These are phyloP conservation scores for Gambusia affinis DNA, from an alignment of 2,113 vertebrate species.

Conservation along the genomic window DNA sequence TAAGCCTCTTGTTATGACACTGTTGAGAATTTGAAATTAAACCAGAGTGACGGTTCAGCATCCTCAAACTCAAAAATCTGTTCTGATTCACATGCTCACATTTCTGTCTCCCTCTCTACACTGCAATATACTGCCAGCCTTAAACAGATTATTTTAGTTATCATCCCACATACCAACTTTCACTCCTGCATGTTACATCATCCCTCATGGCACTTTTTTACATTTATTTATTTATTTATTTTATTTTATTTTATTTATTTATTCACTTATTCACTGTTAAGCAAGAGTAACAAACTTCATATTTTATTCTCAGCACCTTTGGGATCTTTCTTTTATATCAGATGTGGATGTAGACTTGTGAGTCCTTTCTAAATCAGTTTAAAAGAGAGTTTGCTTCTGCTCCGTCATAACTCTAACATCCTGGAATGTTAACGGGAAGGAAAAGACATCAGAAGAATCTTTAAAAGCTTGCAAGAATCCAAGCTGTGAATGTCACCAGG, in stretches of 20 bases:
- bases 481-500: slow-evolving; percentile 54
- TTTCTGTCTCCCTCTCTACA: slow-evolving; percentile 28
- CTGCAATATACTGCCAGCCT: slow-evolving; percentile 50
- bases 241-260: not conserved
- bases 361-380: slow-evolving; percentile 9
- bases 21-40: not conserved
- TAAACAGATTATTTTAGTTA: slow-evolving; percentile 61
- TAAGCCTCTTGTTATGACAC: not conserved
- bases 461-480: slow-evolving; percentile 35
- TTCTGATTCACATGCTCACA: slow-evolving; percentile 20
- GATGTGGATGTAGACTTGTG: not conserved
- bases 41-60: not conserved
- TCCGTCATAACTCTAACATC: not conserved
- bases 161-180: slow-evolving; percentile 64
- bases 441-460: slow-evolving; percentile 4
- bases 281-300: slow-evolving; percentile 22
- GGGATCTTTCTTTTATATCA: slow-evolving; percentile 10
- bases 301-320: slow-evolving; percentile 6
- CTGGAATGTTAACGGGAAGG: slow-evolving; percentile 11
- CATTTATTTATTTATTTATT: slow-evolving; percentile 16
- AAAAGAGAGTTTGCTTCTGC: not conserved
- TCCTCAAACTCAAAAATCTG: slow-evolving; percentile 29
- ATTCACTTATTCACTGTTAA: slow-evolving; percentile 17
- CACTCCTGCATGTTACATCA: slow-evolving; percentile 78
- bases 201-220: slow-evolving; percentile 56